Evolutionary conservation across 2,113 vertebrate genomes (phyloP).

Genomic region (Stigmatopora nigra): DNA sequence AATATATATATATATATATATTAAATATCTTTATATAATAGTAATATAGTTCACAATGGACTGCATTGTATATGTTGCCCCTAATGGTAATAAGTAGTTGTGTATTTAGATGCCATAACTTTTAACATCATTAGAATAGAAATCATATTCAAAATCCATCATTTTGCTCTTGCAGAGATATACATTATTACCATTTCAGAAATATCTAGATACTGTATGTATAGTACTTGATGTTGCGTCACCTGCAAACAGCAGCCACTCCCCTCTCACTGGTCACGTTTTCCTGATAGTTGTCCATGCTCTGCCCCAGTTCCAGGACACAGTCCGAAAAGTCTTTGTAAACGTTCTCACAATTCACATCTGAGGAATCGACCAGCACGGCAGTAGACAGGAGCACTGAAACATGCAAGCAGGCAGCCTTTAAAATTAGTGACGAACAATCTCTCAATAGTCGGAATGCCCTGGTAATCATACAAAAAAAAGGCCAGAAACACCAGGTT

Average conservation of each 20-base stretch:
- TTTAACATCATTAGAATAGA: background rate
- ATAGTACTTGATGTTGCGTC: constrained; percentile 18
- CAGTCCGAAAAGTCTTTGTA: constrained; percentile 72
- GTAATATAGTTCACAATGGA: background rate
- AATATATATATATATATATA: too few species aligned
- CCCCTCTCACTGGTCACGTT: constrained; percentile 61
- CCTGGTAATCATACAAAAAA: background rate
- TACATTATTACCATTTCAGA: background rate
- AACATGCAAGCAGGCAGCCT: constrained; percentile 7
- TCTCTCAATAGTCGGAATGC: background rate
- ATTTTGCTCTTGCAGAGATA: background rate
- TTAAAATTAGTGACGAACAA: background rate
- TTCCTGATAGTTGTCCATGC: constrained; percentile 62
- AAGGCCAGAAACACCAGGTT: background rate
- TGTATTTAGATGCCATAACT: background rate
- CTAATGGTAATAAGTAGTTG: background rate
- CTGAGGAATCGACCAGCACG: constrained; percentile 40
- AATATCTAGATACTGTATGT: background rate
- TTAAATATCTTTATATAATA: background rate
- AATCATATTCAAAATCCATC: background rate
- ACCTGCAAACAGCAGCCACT: constrained; percentile 62
- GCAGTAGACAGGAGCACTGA: constrained; percentile 53
- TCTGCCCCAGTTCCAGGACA: constrained; percentile 69
- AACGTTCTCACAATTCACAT: constrained; percentile 53
- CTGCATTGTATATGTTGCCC: background rate